Percentiles rank a stretch among this genome's conserved stretches.
These are phyloP conservation scores for Amblyjoppa proteus DNA, from an alignment of 2,888 invertebrate species.

Conservation along the genomic window DNA sequence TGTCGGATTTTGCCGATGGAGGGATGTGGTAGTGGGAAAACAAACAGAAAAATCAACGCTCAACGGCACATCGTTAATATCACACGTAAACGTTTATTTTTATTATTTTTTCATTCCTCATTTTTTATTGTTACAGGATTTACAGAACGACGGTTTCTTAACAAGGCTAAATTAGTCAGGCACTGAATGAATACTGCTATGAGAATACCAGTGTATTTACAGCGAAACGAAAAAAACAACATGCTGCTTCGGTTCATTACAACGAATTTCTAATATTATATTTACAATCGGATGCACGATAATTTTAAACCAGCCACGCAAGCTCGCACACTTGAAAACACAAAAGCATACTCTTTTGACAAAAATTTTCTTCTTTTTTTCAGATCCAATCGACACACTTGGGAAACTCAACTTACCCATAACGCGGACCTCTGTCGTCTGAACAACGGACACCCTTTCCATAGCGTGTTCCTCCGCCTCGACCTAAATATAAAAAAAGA, in stretches of 20 bases:
- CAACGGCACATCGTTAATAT: slow-evolving; percentile 39
- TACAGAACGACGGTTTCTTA: slow-evolving; percentile 49
- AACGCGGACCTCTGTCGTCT: slow-evolving; percentile 85
- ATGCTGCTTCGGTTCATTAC: slow-evolving; percentile 71
- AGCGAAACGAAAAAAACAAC: slow-evolving; percentile 62
- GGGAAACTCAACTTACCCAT: slow-evolving; percentile 83
- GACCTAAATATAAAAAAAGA: slow-evolving; percentile 76
- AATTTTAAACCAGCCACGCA: slow-evolving; percentile 69
- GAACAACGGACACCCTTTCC: slow-evolving; percentile 84
- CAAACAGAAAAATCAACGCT: slow-evolving; percentile 52
- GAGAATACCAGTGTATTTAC: slow-evolving; percentile 46
- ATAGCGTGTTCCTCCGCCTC: slow-evolving; percentile 83
- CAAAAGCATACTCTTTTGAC: slow-evolving; percentile 58
- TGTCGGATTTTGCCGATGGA: slow-evolving; percentile 64
- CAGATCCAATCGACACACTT: slow-evolving; percentile 70
- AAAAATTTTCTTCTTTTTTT: slow-evolving; percentile 83
- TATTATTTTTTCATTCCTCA: slow-evolving; percentile 30
- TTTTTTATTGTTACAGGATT: slow-evolving; percentile 40
- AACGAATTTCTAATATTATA: slow-evolving; percentile 47
- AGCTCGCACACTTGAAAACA: slow-evolving; percentile 61
- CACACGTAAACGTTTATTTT: slow-evolving; percentile 42
- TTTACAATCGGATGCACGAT: slow-evolving; percentile 56
- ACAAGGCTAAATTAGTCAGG: slow-evolving; percentile 46
- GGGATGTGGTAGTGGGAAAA: slow-evolving; percentile 61
- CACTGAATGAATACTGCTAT: slow-evolving; percentile 53